Conservation (phyloP, 2,797 vertebrate genomes). For the Crocodylus rhombifer region DNA sequence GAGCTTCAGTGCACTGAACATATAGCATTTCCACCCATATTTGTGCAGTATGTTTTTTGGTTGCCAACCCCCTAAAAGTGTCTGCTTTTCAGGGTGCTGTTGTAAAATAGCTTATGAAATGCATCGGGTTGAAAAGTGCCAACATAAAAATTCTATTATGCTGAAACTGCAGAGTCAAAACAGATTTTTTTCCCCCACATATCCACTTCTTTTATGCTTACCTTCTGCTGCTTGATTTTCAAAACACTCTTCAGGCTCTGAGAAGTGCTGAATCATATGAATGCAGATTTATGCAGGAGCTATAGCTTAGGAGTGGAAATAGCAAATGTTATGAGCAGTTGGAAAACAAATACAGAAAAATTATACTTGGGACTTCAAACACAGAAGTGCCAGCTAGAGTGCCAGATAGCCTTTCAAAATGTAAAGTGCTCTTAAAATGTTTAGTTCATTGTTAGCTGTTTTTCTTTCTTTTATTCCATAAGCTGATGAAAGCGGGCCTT, state of each 20-base stretch:
- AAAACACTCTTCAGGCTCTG: background rate
- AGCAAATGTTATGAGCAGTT: fast-evolving
- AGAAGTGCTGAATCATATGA: background rate
- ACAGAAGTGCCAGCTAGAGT: fast-evolving
- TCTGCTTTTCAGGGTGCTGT: background rate
- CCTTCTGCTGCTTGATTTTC: background rate
- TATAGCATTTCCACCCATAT: background rate
- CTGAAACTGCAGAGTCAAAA: background rate
- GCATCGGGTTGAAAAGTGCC: background rate
- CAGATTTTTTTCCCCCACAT: too few species aligned
- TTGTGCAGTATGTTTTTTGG: background rate
- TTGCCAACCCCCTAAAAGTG: background rate
- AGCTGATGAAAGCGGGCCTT: constrained; percentile 69
- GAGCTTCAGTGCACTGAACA: background rate
- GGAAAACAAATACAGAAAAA: background rate
- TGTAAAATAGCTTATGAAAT: background rate
- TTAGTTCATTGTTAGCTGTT: background rate
- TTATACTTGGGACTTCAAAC: background rate
- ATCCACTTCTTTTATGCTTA: background rate
- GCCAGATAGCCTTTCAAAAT: background rate
- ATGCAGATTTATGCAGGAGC: background rate
- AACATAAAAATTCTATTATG: too few species aligned
- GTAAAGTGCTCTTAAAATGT: fast-evolving
- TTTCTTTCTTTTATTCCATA: background rate
- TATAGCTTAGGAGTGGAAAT: background rate